phyloP scores from a whole-genome alignment of 2,113 vertebrate species.

The Hyperoodon ampullatus region DNA sequence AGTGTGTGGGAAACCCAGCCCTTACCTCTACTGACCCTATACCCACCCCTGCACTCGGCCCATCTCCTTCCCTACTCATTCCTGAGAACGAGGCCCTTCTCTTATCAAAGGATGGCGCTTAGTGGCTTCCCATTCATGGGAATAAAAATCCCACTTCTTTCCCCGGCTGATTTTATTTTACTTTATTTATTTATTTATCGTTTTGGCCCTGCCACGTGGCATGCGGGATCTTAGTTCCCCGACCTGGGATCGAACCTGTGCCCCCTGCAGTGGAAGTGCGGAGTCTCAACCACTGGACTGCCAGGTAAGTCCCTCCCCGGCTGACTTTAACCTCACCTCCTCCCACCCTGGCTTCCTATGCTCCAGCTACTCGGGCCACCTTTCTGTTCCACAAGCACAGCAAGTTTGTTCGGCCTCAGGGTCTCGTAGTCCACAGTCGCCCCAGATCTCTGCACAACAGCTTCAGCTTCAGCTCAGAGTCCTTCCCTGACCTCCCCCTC shows the following conservation, averaged over 20 bases:
- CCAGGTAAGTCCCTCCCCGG: neutral
- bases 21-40: neutral
- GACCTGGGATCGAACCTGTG: neutral
- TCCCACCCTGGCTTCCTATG: neutral
- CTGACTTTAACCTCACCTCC: neutral
- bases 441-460: neutral
- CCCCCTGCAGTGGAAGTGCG: neutral
- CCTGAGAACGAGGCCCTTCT: neutral
- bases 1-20: neutral
- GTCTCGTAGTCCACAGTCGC: neutral
- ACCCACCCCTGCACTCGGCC: too few relatives aligned
- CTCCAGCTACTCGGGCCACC: accelerated
- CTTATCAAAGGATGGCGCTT: neutral
- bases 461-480: neutral
- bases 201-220: too few relatives aligned
- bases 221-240: neutral
- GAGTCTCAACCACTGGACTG: neutral
- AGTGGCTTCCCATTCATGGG: neutral
- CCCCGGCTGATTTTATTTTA: neutral
- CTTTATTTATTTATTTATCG: neutral
- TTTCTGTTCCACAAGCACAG: neutral
- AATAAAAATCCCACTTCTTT: neutral
- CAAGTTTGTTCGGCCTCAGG: neutral
- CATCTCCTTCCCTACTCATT: neutral
- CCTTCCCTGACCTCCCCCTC: neutral